A percentile compares a stretch with the other conserved stretches of the same genome.
Conservation (phyloP, 1,140 invertebrate genomes). For the Pseudomyrmex sp. region DNA sequence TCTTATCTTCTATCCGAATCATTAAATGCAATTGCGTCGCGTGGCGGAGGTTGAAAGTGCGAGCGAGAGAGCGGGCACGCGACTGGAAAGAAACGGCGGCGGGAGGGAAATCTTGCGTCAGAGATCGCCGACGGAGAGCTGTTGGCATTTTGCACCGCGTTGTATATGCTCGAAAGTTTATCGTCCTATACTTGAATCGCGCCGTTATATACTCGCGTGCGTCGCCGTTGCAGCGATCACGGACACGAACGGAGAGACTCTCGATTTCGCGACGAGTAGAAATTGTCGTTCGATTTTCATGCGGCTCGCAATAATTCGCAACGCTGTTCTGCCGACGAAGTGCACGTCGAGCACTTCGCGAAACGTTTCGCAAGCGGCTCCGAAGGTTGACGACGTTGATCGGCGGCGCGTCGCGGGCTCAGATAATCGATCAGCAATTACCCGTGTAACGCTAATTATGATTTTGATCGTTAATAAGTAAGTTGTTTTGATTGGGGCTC, state of each 20-base stretch:
- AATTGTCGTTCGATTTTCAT: constrained; percentile 56
- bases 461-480: constrained; percentile 52
- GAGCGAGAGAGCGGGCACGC: constrained; percentile 20
- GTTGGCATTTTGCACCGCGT: constrained; percentile 75
- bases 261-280: background rate
- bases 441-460: constrained; percentile 33
- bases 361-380: constrained; percentile 47
- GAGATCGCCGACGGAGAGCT: constrained; percentile 71
- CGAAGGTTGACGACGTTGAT: constrained; percentile 7
- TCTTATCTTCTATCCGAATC: constrained; percentile 23
- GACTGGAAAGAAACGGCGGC: constrained; percentile 36
- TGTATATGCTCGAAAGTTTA: constrained; percentile 73
- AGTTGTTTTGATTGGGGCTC: constrained; percentile 16
- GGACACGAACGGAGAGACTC: constrained; percentile 5
- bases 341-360: constrained; percentile 14
- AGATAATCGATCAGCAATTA: constrained; percentile 58
- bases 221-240: constrained; percentile 23
- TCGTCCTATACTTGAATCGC: constrained; percentile 59
- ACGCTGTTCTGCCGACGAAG: background rate
- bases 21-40: background rate
- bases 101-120: constrained; percentile 71
- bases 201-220: constrained; percentile 23
- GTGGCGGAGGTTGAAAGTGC: constrained; percentile 10
- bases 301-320: constrained; percentile 24
- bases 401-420: background rate